Percentiles rank a stretch among this genome's conserved stretches.
Evolutionary conservation across 2,888 invertebrate genomes (phyloP).

Genomic region (Ametastegia equiseti): DNA sequence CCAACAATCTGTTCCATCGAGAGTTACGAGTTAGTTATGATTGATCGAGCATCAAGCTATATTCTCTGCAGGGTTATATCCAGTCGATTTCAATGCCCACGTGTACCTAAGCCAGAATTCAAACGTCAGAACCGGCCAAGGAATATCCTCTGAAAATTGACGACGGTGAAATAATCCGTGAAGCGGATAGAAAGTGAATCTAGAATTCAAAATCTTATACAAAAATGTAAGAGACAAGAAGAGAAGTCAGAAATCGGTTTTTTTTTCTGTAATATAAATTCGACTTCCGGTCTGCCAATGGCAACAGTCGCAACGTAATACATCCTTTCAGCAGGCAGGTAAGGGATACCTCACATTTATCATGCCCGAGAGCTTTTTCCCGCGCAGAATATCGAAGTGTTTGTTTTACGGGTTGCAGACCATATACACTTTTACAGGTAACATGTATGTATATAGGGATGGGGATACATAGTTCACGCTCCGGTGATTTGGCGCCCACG

Average conservation of each 20-base stretch:
- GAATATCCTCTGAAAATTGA: neutral
- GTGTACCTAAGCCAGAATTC: neutral
- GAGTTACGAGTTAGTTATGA: slow-evolving; percentile 37
- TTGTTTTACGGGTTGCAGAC: slow-evolving; percentile 20
- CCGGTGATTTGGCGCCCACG: slow-evolving; percentile 31
- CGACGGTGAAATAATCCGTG: neutral
- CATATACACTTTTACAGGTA: neutral
- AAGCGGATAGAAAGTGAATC: no score
- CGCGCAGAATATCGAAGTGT: neutral
- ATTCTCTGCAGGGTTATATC: neutral
- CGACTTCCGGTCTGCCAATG: slow-evolving; percentile 15
- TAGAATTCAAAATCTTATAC: no score
- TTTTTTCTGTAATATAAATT: neutral
- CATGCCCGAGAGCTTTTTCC: slow-evolving; percentile 30
- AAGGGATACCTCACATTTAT: slow-evolving; percentile 3
- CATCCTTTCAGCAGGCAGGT: neutral
- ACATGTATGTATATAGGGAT: neutral
- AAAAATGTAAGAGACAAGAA: neutral
- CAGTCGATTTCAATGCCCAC: neutral
- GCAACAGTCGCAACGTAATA: slow-evolving; percentile 12
- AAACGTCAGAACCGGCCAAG: neutral
- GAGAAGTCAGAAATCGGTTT: neutral
- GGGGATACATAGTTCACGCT: slow-evolving; percentile 38
- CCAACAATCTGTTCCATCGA: slow-evolving; percentile 35
- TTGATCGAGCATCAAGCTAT: slow-evolving; percentile 24